These are phyloP conservation scores for Trissolcus brochymenae DNA, from an alignment of 2,888 invertebrate species.

Conservation along the genomic window DNA sequence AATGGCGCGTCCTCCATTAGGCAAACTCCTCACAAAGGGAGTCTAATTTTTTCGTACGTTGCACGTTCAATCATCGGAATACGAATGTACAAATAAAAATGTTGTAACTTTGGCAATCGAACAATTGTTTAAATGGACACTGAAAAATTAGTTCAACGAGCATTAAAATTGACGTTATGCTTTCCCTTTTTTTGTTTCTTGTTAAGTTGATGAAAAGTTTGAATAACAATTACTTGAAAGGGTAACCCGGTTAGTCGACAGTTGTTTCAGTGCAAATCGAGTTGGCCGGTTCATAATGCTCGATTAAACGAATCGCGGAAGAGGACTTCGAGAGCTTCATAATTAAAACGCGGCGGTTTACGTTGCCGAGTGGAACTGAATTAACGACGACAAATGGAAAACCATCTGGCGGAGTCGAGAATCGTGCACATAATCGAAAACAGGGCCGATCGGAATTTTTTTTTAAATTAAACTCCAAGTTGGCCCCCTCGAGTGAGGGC, in stretches of 20 bases:
- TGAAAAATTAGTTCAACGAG: too few species aligned
- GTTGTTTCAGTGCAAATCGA: constrained; percentile 24
- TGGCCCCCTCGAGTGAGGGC: constrained; percentile 20
- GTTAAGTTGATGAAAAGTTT: too few species aligned
- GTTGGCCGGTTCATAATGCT: constrained; percentile 16
- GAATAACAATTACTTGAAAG: too few species aligned
- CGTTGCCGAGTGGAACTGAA: constrained; percentile 24
- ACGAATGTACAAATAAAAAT: too few species aligned
- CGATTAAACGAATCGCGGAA: constrained; percentile 30
- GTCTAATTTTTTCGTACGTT: not conserved
- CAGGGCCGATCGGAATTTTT: too few species aligned
- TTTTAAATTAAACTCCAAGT: constrained; percentile 12
- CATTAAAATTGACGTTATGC: too few species aligned
- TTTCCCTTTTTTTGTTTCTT: too few species aligned
- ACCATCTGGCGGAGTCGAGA: not conserved
- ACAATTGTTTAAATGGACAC: too few species aligned
- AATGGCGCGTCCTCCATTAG: not conserved
- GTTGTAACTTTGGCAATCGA: too few species aligned
- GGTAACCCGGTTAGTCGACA: too few species aligned
- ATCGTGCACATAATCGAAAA: too few species aligned
- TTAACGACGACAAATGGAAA: constrained; percentile 31
- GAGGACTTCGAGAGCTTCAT: constrained; percentile 21
- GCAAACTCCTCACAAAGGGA: not conserved
- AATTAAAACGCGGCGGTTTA: constrained; percentile 35
- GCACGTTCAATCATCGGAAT: not conserved